Evolutionary conservation across 2,888 invertebrate species (phyloP).

Genomic region (Chymomyza amoena): DNA sequence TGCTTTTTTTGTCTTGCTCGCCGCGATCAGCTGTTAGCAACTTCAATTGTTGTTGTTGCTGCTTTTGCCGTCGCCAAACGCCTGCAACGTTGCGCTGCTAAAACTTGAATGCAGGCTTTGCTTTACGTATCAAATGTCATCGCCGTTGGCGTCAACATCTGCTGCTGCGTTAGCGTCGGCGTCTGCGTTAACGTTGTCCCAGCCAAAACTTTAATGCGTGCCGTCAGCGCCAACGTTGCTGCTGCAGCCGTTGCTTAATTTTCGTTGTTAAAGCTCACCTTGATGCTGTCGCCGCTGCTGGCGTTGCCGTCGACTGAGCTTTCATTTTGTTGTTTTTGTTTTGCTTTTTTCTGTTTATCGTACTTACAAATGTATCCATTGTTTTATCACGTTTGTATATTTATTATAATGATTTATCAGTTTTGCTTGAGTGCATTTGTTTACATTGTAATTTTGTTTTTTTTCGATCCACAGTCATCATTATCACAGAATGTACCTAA

Average conservation of each 20-base stretch:
- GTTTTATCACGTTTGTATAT: background rate
- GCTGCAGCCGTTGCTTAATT: slow-evolving; percentile 19
- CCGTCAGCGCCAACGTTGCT: slow-evolving; percentile 14
- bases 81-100: slow-evolving; percentile 53
- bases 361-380: background rate
- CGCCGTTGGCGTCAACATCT: background rate
- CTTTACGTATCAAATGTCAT: slow-evolving; percentile 33
- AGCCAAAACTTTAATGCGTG: slow-evolving; percentile 28
- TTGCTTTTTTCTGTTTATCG: background rate
- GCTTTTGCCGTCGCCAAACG: slow-evolving; percentile 28
- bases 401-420: background rate
- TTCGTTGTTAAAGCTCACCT: slow-evolving; percentile 48
- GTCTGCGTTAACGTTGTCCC: background rate
- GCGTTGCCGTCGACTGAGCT: slow-evolving; percentile 38
- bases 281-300: slow-evolving; percentile 44
- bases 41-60: too few relatives aligned
- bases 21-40: too few relatives aligned
- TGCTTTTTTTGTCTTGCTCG: background rate
- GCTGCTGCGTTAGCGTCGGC: background rate
- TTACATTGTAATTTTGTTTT: background rate
- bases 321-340: slow-evolving; percentile 35
- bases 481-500: background rate
- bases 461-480: background rate
- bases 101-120: slow-evolving; percentile 56
- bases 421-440: background rate